Evolutionary conservation across 2,888 invertebrate species (phyloP).

Genomic region (Phaonia tiefii): DNA sequence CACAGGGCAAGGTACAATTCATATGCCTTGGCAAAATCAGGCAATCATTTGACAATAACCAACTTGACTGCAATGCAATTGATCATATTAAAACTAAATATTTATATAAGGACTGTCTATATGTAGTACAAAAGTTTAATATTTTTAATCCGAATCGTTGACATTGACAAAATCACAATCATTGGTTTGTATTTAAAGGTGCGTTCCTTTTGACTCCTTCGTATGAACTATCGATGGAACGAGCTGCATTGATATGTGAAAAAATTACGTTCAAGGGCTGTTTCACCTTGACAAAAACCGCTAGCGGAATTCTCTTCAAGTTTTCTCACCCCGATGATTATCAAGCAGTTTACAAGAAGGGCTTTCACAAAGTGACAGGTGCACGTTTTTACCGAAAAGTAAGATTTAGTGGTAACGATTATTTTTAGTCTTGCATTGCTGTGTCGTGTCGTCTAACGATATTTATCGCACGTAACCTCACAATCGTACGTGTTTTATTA

Average conservation of each 20-base stretch:
- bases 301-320: conserved; percentile 93
- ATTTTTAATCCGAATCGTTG: too few species aligned
- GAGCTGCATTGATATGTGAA: conserved; percentile 92
- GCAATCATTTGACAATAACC: too few species aligned
- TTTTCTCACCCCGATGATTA: conserved; percentile 93
- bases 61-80: too few species aligned
- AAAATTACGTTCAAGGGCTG: conserved; percentile 94
- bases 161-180: conserved; percentile 5
- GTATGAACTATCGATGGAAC: conserved; percentile 92
- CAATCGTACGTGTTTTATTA: neutral
- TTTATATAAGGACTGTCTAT: too few species aligned
- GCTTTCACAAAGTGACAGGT: conserved; percentile 92
- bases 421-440: neutral
- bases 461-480: neutral
- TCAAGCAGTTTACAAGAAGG: conserved; percentile 92
- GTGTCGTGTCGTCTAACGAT: conserved; percentile 41
- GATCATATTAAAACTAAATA: too few species aligned
- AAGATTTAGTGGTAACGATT: conserved; percentile 68
- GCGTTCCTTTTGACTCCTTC: conserved; percentile 93
- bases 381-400: conserved; percentile 93
- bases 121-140: too few species aligned
- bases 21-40: too few species aligned
- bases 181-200: conserved; percentile 77
- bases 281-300: conserved; percentile 92
- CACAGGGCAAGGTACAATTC: too few species aligned